phyloP scores from a whole-genome alignment of 2,797 vertebrate genomes.

The Enteromius radiatus region DNA sequence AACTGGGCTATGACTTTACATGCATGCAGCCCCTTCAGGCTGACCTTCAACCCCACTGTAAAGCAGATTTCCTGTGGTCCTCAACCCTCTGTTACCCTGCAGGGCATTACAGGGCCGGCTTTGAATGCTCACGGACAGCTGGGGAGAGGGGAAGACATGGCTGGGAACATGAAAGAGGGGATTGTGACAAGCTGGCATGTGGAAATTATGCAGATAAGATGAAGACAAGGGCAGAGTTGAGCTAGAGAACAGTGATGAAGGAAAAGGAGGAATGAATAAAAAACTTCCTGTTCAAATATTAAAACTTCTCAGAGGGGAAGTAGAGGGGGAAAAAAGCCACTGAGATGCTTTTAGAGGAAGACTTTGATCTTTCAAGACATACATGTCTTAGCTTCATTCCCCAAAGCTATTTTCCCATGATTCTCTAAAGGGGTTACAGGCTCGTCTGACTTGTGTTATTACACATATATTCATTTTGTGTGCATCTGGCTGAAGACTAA shows the following conservation, averaged over 20 bases:
- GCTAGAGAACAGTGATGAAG: constrained; percentile 64
- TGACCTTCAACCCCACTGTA: constrained; percentile 67
- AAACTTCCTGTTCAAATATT: constrained; percentile 54
- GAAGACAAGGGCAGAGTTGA: constrained; percentile 66
- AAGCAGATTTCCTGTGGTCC: constrained; percentile 72
- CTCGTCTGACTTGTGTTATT: constrained; percentile 33
- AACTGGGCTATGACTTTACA: constrained; percentile 42
- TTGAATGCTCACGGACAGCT: constrained; percentile 73
- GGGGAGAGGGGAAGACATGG: constrained; percentile 61
- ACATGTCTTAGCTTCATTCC: constrained; percentile 29
- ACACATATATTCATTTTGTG: constrained; percentile 5
- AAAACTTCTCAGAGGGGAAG: constrained; percentile 52
- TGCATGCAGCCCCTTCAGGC: constrained; percentile 51
- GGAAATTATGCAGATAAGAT: constrained; percentile 69
- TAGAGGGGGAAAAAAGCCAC: constrained; percentile 47
- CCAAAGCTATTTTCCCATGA: constrained; percentile 40
- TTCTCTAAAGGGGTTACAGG: constrained; percentile 46
- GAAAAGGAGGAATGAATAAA: constrained; percentile 62
- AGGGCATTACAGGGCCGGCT: constrained; percentile 75
- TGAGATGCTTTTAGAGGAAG: constrained; percentile 58
- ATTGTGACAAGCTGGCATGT: constrained; percentile 73
- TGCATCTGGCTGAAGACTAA: constrained; percentile 23
- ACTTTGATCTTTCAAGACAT: constrained; percentile 68
- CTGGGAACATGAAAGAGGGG: constrained; percentile 70
- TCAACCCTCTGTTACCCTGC: constrained; percentile 58